Base-by-base conservation (phyloP, 2,888 invertebrate species). In the Alcis repandata region DNA sequence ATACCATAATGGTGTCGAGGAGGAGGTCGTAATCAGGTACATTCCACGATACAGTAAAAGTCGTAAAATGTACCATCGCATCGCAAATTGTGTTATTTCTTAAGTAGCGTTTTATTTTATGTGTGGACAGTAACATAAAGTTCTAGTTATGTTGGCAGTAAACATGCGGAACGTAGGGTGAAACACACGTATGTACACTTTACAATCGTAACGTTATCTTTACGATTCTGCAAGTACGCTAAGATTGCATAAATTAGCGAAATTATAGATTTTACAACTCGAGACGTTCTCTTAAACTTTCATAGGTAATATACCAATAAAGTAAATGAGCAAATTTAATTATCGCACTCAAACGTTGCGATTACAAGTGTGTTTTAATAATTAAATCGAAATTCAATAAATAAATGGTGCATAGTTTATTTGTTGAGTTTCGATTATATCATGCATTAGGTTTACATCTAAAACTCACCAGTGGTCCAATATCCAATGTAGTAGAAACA, bases 31-130 rank as follows among this genome's bases (percentile, higher is more conserved):
- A 59, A 52, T 63, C 48, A 59, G 58, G 59, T 59, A 56, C 54
- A 54, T 61, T 58, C 63, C 41, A 65, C 61, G 61, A 63, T 59
- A 60, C 51, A 61, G 59, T 41, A 40, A 58, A 71, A 66, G 71
- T 74, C 74, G 73, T 82, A 81, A 79, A 79, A 77, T 66, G 67
- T 74, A 76, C 73, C 74, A 77, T 78, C 75, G 79, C 77, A 74
- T 66, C 67, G 80, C 79, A 79, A 79, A 81, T 77, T 79, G 75
- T 80, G 73, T 76, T 77, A 82, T 79, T 78, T 75, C 72, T 79
- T 78, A 79, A 79, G 72, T 75, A 76, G 74, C 71, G 74, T 75
- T 82, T 79, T 74, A 78, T 79, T 76, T 79, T 80, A 75, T 75
- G 74, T 71, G 53, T 61, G 66, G 66, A 69, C 69, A 67, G 68